A percentile compares a stretch with the other conserved stretches of the same genome.
Conservation (phyloP, 2,888 invertebrate genomes). For the Pseudococcus viburni region DNA sequence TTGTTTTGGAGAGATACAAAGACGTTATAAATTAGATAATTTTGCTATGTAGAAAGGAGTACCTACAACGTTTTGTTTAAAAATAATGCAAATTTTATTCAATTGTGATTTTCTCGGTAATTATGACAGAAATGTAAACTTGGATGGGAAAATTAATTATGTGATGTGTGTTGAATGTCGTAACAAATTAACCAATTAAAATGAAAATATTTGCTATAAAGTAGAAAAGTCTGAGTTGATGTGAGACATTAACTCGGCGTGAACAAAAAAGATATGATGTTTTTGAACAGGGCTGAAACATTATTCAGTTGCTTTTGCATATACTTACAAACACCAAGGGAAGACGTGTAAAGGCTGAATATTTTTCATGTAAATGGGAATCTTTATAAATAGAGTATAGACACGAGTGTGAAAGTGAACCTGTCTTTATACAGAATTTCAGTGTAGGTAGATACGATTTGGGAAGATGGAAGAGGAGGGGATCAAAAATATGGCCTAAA, state of each 20-base stretch:
- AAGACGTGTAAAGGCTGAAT: too few relatives aligned
- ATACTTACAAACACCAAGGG: background rate
- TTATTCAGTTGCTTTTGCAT: background rate
- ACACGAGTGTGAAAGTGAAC: too few relatives aligned
- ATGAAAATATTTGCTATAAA: background rate
- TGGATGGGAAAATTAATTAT: background rate
- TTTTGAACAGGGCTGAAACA: background rate
- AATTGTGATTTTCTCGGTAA: slow-evolving; percentile 8
- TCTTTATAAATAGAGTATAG: too few relatives aligned
- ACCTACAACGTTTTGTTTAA: background rate
- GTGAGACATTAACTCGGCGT: background rate
- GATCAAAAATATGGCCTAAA: too few relatives aligned
- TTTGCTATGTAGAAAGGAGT: background rate
- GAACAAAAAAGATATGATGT: background rate
- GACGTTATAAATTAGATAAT: background rate
- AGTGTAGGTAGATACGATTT: too few relatives aligned
- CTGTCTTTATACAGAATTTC: too few relatives aligned
- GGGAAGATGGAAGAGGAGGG: too few relatives aligned
- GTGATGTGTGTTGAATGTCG: background rate
- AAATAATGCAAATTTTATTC: background rate
- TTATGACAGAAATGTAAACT: background rate
- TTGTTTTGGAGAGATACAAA: background rate
- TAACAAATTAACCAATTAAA: slow-evolving; percentile 18
- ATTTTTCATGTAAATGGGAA: too few relatives aligned
- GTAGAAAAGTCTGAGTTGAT: slow-evolving; percentile 11